Evolutionary conservation across 2,113 vertebrate species (phyloP), one percentile per base, ranked within the genome.

Genomic region (Micromys minutus): DNA sequence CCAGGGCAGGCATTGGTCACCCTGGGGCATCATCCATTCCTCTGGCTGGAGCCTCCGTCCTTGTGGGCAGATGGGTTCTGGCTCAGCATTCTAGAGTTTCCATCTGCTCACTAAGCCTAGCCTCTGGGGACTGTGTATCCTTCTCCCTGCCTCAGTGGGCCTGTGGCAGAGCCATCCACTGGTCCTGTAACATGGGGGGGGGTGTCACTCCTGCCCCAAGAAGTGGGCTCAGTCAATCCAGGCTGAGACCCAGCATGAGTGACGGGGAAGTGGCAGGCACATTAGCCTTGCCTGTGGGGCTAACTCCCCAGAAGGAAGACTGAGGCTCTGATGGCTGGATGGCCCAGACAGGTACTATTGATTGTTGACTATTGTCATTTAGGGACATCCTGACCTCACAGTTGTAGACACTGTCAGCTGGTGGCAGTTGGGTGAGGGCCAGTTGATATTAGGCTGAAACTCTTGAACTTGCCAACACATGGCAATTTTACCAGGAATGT

Each of bases 381-480:
- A 1, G 74, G 42, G 36, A 10, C 8, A 19, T 8, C n/a, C 75
- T 42, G 3, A 52, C 17, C 57, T 10, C 29, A 15, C 21, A 5
- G 31, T 15, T 5, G 1, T 0, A 29, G 61, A 79, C 10, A 10
- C 57, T 24, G 22, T n/a, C 5, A 7, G 12, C 4, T 0, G 1
- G 1, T n/a, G 12, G 61, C 17, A 7, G 31, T 4, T 7, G n/a
- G 50, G 9, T 13, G 24, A 72, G 76, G 22, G 52, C n/a, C 45
- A 2, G 2, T 75, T 16, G 3, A 11, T 6, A 5, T 42, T 2
- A 8, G 15, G 71, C 36, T 1, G 4, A 31, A 52, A 59, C 21
- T 13, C 57, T 8, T 1, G 39, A 52, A 65, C 24, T 9, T 9
- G 29, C 55, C 45, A 6, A 0, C 13, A 29, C 26, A 61, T 55